These are phyloP conservation scores for Macrosteles quadrilineatus DNA, from an alignment of 1,140 invertebrate genomes.

Conservation along the genomic window DNA sequence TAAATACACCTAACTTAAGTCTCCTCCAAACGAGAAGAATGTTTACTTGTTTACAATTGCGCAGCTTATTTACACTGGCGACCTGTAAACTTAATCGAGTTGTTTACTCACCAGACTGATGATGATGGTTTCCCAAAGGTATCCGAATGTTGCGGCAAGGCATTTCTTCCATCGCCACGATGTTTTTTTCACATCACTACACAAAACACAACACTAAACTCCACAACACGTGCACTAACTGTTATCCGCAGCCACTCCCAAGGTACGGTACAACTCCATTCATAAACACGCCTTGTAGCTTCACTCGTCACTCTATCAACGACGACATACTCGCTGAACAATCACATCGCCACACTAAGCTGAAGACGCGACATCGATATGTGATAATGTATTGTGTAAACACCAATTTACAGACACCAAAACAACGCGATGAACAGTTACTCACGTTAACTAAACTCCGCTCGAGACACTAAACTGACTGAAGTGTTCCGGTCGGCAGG, in stretches of 20 bases:
- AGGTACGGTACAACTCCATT: conserved; percentile 29
- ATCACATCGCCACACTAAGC: neutral
- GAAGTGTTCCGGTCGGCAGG: conserved; percentile 8
- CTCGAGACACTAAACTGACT: conserved; percentile 27
- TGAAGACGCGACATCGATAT: neutral
- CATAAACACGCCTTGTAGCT: conserved; percentile 24
- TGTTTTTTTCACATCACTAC: conserved; percentile 13
- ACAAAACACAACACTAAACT: conserved; percentile 19
- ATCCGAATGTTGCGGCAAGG: neutral
- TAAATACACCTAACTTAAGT: too few relatives aligned
- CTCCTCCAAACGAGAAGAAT: too few relatives aligned
- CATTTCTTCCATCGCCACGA: conserved; percentile 7
- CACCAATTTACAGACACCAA: neutral
- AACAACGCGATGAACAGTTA: conserved; percentile 6
- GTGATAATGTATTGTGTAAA: neutral
- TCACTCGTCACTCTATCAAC: neutral
- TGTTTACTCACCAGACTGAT: conserved; percentile 14
- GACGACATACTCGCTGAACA: neutral
- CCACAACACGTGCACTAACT: conserved; percentile 25
- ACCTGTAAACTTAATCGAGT: neutral
- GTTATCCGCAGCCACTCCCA: conserved; percentile 31
- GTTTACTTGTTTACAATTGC: conserved; percentile 17
- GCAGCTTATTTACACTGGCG: neutral
- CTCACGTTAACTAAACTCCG: neutral
- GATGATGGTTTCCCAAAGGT: neutral